Conservation (phyloP, 2,888 invertebrate genomes). For the Hoplodrina ambigua region DNA sequence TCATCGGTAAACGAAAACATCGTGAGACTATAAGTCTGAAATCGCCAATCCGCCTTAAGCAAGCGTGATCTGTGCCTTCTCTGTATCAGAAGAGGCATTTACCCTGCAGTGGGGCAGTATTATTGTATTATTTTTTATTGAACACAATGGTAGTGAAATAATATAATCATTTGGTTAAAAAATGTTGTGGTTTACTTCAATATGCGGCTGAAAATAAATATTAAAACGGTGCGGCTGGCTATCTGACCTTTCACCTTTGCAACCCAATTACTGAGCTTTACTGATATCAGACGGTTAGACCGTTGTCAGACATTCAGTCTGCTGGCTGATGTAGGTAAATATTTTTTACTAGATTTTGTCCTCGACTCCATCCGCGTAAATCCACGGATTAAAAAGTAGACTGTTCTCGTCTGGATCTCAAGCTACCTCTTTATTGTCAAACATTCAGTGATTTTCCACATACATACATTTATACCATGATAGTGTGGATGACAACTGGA, state of each 20-base stretch:
- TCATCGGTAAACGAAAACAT: no score
- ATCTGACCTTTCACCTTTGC: conserved; percentile 30
- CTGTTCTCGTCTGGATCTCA: background rate
- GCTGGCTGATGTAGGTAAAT: conserved; percentile 40
- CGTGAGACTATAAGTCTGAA: no score
- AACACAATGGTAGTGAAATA: no score
- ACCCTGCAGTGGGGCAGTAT: no score
- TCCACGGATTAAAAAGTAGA: background rate
- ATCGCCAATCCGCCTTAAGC: no score
- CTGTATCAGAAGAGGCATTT: no score
- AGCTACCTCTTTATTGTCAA: no score
- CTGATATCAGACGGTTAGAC: conserved; percentile 43
- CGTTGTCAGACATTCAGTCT: conserved; percentile 45
- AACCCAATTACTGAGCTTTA: conserved; percentile 48
- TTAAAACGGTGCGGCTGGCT: conserved; percentile 23
- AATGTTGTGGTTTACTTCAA: background rate
- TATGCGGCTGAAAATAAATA: conserved; percentile 35
- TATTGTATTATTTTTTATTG: no score
- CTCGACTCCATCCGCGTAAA: background rate
- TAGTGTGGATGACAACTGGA: conserved; percentile 13
- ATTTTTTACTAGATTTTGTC: conserved; percentile 21
- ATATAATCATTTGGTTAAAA: no score
- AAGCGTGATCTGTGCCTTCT: no score
- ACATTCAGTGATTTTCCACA: no score
- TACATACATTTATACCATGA: no score